Base-by-base conservation (phyloP, 2,113 vertebrate species). In the Pseudopipra pipra region DNA sequence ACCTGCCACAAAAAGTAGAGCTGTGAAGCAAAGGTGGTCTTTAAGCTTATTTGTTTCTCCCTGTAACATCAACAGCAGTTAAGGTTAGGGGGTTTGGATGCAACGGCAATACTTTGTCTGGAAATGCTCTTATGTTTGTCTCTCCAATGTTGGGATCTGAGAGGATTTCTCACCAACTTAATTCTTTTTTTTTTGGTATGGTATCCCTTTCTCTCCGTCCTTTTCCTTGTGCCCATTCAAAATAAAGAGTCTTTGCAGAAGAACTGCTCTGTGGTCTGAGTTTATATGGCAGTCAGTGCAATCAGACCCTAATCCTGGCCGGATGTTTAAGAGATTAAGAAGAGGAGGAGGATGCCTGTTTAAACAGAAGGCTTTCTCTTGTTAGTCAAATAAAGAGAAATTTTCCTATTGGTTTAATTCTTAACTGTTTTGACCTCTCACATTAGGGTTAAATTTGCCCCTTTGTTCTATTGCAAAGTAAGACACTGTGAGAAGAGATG, bases 321-420 rank as follows among this genome's bases (percentile, higher is more conserved):
- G 95, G 96, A 96, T 95, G 93, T 96, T 95, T 95, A 96, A 96
- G 92, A 96, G 93, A 95, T 96, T 95, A 95, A 39, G 88, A 87
- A 80, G 85, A 95, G 86, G 83, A 97, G 96, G 61, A 95, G 83
- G 92, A 96, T 84, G 96, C 70, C 83, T 96, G 95, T 96, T 96
- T 96, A 90, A 96, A 89, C 79, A 96, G 96, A 86, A 96, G 96
- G 93, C 85, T 95, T 94, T 97, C 95, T 82, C 93, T 92, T 94
- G 83, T 84, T 96, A 93, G 90, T 46, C 90, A 95, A 95, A 97
- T 97, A 96, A 96, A 96, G 82, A 89, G 85, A 93, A 97, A 87
- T 89, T 94, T 97, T 94, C 83, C 88, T 92, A 95, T 89, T 93
- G 92, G 86, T 90, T 92, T 96, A 95, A 93, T 96, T 95, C 96